Base-by-base conservation (phyloP, 2,888 invertebrate species). In the Oligia strigilis region DNA sequence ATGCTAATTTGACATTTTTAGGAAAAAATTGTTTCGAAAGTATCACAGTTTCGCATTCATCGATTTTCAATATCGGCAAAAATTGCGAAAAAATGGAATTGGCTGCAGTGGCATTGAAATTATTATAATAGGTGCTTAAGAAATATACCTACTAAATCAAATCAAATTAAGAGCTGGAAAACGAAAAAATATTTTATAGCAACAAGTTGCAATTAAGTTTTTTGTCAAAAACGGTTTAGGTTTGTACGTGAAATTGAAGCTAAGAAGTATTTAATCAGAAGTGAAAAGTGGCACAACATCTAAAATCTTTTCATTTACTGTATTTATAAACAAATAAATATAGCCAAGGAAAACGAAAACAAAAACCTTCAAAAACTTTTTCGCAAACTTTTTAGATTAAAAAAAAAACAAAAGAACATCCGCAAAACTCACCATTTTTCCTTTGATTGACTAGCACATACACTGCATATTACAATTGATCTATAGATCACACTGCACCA, bases 361-460 rank as follows among this genome's bases (percentile, higher is more conserved):
- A 6, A 43, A n/a, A 36, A 13, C 9, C 1, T 17, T 13, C 1
- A 23, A 49, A 60, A 49, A n/a, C 0, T 5, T 55, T 65, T 58
- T 55, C 17, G 13, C 1, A 14, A 64, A 17, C 1, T 17, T 29
- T 76, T 49, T 67, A 8, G 9, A 23, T n/a, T 8, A 19, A 13
- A 14, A 43, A 67, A 71, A 66, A 75, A 52, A 46, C 58, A 23
- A 40, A 77, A 76, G 19, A 65, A 67, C 76, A 80, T 65, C 43
- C 72, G 86, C 82, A 78, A 0, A 84, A 91, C 93, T 93, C 88
- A 93, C 93, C 93, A 93, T 93, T 81, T 90, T 92, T 90, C 91
- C 88, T 87, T 83, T 55, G 75, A 73, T 86, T 89, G 89, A 86
- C 92, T 93, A 93, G 89, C 93, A 93, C 93, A 92, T 91, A 84